These are phyloP conservation scores for Holacanthus passer DNA, from an alignment of 2,113 vertebrate species.

Conservation along the genomic window DNA sequence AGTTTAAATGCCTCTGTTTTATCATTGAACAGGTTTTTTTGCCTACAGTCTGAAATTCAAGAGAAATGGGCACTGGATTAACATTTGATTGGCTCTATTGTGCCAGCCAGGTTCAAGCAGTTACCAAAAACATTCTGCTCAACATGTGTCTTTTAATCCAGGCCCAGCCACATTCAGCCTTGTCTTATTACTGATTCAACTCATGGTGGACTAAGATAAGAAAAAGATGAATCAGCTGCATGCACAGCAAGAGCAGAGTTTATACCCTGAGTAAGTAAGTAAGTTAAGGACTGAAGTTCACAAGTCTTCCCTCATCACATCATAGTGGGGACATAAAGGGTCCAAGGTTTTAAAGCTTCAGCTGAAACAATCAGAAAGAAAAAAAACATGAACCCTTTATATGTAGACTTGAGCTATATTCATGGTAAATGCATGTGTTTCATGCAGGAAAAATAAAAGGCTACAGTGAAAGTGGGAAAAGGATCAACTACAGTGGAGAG, in stretches of 20 bases:
- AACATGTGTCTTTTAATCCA: slow-evolving; percentile 4
- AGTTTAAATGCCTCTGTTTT: slow-evolving; percentile 25
- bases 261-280: neutral
- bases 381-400: neutral
- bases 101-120: neutral
- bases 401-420: neutral
- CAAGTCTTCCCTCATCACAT: slow-evolving; percentile 22
- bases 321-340: neutral
- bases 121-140: neutral
- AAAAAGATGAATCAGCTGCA: neutral
- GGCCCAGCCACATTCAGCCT: neutral
- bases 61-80: neutral
- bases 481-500: slow-evolving; percentile 3
- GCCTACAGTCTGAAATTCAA: neutral
- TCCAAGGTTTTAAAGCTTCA: neutral
- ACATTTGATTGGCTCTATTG: slow-evolving; percentile 18
- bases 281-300: slow-evolving; percentile 13
- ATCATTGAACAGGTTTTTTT: neutral
- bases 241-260: slow-evolving; percentile 5
- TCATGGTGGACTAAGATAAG: neutral
- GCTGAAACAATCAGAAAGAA: neutral
- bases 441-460: slow-evolving; percentile 18
- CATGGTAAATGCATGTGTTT: slow-evolving; percentile 10
- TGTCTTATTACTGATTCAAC: neutral
- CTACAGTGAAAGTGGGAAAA: slow-evolving; percentile 27